Percentiles rank a stretch among this genome's conserved stretches.
Evolutionary conservation across 2,113 vertebrate genomes (phyloP).

Genomic region (Silurus asotus): DNA sequence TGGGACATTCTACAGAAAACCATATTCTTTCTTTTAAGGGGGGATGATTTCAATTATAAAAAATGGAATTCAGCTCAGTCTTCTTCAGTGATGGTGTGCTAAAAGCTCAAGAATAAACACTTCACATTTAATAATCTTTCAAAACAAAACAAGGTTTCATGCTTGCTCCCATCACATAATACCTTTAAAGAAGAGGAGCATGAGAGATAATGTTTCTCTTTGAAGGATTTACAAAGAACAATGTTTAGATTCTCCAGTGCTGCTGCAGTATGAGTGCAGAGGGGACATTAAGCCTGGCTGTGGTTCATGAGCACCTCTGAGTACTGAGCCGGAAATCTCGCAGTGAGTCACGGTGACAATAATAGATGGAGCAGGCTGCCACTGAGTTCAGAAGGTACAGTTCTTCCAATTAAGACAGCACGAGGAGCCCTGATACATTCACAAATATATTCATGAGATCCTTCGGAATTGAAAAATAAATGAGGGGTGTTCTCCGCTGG

Average conservation of each 20-base stretch:
- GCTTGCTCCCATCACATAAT: background rate
- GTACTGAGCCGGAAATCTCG: conserved; percentile 22
- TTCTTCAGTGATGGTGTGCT: background rate
- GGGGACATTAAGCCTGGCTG: background rate
- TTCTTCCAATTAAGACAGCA: conserved; percentile 12
- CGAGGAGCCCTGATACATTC: background rate
- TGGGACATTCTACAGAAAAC: background rate
- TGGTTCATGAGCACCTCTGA: conserved; percentile 13
- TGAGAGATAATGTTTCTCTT: background rate
- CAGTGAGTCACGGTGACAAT: conserved; percentile 31
- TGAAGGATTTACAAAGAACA: background rate
- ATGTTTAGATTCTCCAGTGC: conserved; percentile 1
- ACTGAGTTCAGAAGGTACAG: conserved; percentile 13
- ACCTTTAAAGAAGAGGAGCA: background rate
- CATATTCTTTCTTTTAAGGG: too few species aligned
- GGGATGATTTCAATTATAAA: background rate
- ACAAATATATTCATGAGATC: conserved; percentile 22
- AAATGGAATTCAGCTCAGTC: background rate
- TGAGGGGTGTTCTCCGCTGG: background rate
- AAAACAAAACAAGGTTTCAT: background rate
- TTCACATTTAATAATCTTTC: background rate
- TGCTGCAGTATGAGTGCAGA: background rate
- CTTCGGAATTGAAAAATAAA: conserved; percentile 16
- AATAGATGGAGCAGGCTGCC: conserved; percentile 34
- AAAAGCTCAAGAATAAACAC: conserved; percentile 3